These are phyloP conservation scores for Melangyna quadrimaculata DNA, from an alignment of 2,888 invertebrate species.

Conservation along the genomic window DNA sequence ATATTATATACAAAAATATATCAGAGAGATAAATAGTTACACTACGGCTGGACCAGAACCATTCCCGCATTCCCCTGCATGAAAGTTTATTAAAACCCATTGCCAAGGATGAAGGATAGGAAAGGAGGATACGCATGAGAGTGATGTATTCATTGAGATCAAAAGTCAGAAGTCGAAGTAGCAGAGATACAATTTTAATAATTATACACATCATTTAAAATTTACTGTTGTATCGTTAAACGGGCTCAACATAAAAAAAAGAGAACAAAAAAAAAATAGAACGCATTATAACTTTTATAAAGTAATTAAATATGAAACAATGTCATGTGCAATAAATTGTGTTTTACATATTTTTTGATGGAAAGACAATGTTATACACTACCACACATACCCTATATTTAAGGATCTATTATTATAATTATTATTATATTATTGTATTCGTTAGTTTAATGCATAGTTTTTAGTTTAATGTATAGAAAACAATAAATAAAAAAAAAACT, in stretches of 20 bases:
- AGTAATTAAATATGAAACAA: slow-evolving; percentile 66
- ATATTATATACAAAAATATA: slow-evolving; percentile 10
- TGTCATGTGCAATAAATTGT: slow-evolving; percentile 61
- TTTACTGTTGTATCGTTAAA: neutral
- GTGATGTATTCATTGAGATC: neutral
- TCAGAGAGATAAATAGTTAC: neutral
- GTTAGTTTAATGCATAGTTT: slow-evolving; percentile 34
- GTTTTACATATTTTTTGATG: slow-evolving; percentile 53
- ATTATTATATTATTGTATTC: slow-evolving; percentile 31
- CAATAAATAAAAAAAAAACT: neutral
- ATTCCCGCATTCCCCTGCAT: slow-evolving; percentile 28
- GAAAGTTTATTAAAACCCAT: slow-evolving; percentile 37
- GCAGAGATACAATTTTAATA: neutral
- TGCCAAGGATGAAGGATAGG: neutral
- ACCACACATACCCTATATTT: neutral
- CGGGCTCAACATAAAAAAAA: neutral
- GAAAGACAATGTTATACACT: slow-evolving; percentile 52
- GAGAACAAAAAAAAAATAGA: neutral
- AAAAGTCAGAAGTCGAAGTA: neutral
- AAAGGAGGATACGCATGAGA: neutral
- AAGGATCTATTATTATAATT: slow-evolving; percentile 21
- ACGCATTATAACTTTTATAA: slow-evolving; percentile 67
- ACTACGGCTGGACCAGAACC: slow-evolving; percentile 7
- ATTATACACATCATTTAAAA: neutral
- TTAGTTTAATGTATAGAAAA: neutral